phyloP scores from a whole-genome alignment of 92 coral and sea anemone species.

The Umimayanthus kanabou region DNA sequence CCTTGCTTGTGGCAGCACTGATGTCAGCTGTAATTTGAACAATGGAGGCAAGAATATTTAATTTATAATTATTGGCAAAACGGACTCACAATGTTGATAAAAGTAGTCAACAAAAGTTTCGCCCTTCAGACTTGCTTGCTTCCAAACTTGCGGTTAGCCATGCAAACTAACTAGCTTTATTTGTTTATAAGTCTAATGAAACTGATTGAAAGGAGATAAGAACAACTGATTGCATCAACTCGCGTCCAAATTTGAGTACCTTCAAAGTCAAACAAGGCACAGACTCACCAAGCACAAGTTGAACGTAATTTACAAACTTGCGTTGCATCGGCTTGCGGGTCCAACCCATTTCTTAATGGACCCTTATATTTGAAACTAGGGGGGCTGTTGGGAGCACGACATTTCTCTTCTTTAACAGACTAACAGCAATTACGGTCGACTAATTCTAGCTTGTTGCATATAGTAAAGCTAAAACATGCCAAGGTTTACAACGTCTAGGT shows the following conservation, averaged over 20 bases:
- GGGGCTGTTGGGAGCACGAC: not conserved
- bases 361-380: not conserved
- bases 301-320: not conserved
- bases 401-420: not conserved
- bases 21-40: not conserved
- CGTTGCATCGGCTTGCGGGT: not conserved
- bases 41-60: not conserved
- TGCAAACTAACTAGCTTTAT: not conserved
- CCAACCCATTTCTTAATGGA: not conserved
- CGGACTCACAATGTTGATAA: not conserved
- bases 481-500: conserved; percentile 75
- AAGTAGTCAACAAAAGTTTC: no score
- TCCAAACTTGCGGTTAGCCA: not conserved
- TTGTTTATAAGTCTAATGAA: not conserved
- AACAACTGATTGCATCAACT: not conserved
- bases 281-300: not conserved
- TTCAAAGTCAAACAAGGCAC: not conserved
- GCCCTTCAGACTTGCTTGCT: not conserved
- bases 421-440: not conserved
- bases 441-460: not conserved
- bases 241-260: not conserved
- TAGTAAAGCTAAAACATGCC: conserved; percentile 62
- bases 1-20: not conserved
- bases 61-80: no score
- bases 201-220: not conserved